These are phyloP conservation scores for Drosophila robusta DNA, from an alignment of 2,888 invertebrate genomes.

Conservation along the genomic window DNA sequence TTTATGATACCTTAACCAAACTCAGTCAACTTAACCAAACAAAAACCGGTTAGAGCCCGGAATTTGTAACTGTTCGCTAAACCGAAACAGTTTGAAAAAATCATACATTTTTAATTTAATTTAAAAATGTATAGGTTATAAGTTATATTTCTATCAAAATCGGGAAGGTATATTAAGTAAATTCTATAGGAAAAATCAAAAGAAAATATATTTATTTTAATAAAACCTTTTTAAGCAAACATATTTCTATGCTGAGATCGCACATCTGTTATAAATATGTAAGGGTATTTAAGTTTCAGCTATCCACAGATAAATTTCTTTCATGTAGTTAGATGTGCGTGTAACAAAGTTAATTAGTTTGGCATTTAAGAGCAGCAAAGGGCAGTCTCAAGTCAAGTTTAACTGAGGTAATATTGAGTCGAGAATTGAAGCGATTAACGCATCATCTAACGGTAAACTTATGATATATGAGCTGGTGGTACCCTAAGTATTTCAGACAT, in stretches of 20 bases:
- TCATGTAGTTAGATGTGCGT: background rate
- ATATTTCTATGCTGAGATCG: no score
- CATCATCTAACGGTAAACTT: slow-evolving; percentile 71
- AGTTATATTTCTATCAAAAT: no score
- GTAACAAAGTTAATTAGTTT: slow-evolving; percentile 62
- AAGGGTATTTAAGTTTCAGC: background rate
- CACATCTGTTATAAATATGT: background rate
- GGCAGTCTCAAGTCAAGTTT: slow-evolving; percentile 12
- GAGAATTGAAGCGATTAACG: slow-evolving; percentile 55
- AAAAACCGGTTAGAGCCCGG: no score
- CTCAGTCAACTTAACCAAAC: no score
- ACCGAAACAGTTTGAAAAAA: no score
- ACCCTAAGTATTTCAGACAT: slow-evolving; percentile 41
- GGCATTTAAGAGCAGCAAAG: slow-evolving; percentile 31
- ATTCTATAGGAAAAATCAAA: background rate
- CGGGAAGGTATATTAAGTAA: no score
- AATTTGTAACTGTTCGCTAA: no score
- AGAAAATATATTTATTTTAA: no score
- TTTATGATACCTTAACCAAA: no score
- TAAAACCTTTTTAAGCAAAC: no score
- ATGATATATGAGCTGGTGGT: slow-evolving; percentile 62
- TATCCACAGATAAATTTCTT: background rate
- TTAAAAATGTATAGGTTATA: no score
- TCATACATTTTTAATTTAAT: no score
- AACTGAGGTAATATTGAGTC: slow-evolving; percentile 58